Evolutionary conservation across 2,113 vertebrate species (phyloP).

Genomic region (Corythaeola cristata): DNA sequence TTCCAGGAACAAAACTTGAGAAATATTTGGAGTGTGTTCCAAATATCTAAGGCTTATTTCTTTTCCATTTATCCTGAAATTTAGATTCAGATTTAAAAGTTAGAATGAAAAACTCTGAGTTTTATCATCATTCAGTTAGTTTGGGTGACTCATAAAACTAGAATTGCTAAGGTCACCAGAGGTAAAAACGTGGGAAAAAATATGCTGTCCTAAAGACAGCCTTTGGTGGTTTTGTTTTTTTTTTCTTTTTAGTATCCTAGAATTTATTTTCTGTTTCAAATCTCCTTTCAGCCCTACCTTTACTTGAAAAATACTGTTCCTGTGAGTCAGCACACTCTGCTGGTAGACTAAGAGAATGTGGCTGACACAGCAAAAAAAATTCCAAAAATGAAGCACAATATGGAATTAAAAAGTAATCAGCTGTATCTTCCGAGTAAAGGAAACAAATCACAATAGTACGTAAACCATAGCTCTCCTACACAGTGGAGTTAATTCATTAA

Average conservation of each 20-base stretch:
- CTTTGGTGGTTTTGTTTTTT: rapidly evolving
- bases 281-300: not conserved
- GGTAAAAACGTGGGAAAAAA: not conserved
- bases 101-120: not conserved
- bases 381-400: not conserved
- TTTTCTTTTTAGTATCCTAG: not conserved
- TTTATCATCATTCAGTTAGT: not conserved
- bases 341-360: not conserved
- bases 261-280: not conserved
- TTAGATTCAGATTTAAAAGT: not conserved
- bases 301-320: not conserved
- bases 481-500: not conserved
- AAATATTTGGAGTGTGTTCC: not conserved
- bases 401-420: not conserved
- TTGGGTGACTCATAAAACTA: not conserved
- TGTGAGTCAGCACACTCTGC: slow-evolving; percentile 29
- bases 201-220: not conserved
- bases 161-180: not conserved
- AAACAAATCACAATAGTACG: not conserved
- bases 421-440: not conserved
- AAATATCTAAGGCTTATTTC: not conserved
- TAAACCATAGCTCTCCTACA: not conserved
- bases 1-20: not conserved
- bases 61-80: not conserved
- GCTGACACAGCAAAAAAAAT: not conserved